These are phyloP conservation scores for Gymnodraco acuticeps DNA, from an alignment of 2,797 vertebrate species.

Conservation along the genomic window DNA sequence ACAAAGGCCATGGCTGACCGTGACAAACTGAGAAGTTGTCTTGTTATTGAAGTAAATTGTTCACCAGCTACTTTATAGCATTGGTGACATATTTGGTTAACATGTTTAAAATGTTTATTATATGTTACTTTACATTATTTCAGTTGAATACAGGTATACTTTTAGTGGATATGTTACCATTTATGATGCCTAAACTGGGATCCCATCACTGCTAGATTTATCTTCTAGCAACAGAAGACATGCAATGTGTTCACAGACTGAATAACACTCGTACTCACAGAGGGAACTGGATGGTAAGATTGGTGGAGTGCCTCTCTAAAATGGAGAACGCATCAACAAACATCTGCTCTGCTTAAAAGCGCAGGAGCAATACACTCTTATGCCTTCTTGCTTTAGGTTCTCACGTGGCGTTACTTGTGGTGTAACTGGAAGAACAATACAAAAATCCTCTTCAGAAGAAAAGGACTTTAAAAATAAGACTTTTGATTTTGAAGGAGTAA, in stretches of 20 bases:
- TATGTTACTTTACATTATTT: too few relatives aligned
- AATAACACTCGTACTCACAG: too few relatives aligned
- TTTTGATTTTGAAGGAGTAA: neutral
- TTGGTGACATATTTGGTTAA: too few relatives aligned
- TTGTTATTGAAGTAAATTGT: too few relatives aligned
- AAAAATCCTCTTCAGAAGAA: neutral
- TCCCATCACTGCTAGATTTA: conserved; percentile 2
- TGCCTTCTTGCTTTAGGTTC: neutral
- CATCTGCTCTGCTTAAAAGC: conserved; percentile 26
- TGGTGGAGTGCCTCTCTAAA: neutral
- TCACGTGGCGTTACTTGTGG: neutral
- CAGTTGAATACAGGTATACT: too few relatives aligned
- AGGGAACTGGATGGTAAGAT: neutral
- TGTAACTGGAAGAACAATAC: neutral
- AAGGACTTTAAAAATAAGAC: neutral
- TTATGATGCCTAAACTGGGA: neutral
- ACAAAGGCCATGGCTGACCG: too few relatives aligned
- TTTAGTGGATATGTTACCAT: too few relatives aligned
- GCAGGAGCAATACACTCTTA: conserved; percentile 6
- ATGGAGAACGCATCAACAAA: neutral
- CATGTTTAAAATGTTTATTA: too few relatives aligned
- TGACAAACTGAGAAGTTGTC: too few relatives aligned
- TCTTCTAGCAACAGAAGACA: too few relatives aligned
- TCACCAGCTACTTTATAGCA: too few relatives aligned
- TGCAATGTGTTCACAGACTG: too few relatives aligned